These are phyloP conservation scores for Microtus montanus DNA, from an alignment of 2,113 vertebrate species.

Conservation along the genomic window DNA sequence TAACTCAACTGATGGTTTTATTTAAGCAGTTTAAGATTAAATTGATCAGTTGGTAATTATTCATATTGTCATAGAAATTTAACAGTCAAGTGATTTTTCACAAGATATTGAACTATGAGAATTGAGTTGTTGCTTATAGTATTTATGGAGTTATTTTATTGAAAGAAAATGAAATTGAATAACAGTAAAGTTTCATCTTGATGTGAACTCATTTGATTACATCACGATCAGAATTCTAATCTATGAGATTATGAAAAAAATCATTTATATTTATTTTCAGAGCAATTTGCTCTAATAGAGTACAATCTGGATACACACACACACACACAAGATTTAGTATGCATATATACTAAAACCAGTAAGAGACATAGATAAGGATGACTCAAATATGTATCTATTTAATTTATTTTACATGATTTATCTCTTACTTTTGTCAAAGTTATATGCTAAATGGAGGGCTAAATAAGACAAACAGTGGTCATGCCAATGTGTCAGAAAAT, in stretches of 20 bases:
- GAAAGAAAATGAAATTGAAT: slow-evolving; percentile 11
- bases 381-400: background rate
- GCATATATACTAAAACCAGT: background rate
- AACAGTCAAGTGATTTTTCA: background rate
- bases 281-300: background rate
- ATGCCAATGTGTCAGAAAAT: background rate
- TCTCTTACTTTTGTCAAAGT: background rate
- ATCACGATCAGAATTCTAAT: slow-evolving; percentile 28
- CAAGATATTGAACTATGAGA: background rate
- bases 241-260: slow-evolving; percentile 50
- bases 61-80: background rate
- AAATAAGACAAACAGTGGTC: background rate
- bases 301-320: background rate
- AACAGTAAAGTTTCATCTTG: slow-evolving; percentile 10
- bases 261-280: slow-evolving; percentile 43
- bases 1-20: slow-evolving; percentile 45
- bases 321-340: too few relatives aligned
- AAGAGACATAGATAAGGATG: background rate
- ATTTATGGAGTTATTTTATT: background rate
- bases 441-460: background rate
- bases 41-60: background rate
- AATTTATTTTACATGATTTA: background rate
- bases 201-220: background rate
- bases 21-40: slow-evolving; percentile 30
- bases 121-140: background rate